These are phyloP conservation scores for Phataginus tetradactyla DNA, from an alignment of 2,797 vertebrate genomes.

Conservation along the genomic window DNA sequence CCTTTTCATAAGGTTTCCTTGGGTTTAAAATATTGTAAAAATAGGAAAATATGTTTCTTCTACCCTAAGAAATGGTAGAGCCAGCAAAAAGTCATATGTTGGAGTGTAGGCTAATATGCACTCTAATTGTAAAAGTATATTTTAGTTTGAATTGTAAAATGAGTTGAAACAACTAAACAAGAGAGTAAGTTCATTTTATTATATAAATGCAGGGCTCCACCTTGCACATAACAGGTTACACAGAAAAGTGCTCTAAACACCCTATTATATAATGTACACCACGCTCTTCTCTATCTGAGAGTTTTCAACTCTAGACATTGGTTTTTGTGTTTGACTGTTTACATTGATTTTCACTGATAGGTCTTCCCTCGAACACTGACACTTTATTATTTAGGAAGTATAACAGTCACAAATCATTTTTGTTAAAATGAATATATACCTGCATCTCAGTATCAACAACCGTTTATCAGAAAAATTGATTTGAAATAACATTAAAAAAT, in stretches of 20 bases:
- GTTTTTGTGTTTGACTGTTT: not conserved
- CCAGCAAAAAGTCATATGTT: not conserved
- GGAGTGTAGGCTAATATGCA: not conserved
- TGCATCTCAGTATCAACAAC: not conserved
- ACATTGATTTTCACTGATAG: not conserved
- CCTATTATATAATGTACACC: not conserved
- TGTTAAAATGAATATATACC: slow-evolving; percentile 25
- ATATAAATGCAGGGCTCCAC: not conserved
- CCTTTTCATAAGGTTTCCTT: not conserved
- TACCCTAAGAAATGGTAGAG: not conserved
- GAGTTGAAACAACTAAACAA: not conserved
- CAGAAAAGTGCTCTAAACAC: not conserved
- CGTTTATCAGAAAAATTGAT: not conserved
- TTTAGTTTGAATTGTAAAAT: slow-evolving; percentile 38
- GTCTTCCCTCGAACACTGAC: not conserved
- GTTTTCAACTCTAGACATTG: not conserved
- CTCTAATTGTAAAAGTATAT: slow-evolving; percentile 20
- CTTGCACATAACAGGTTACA: not conserved
- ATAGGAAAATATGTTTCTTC: not conserved
- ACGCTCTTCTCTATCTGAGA: not conserved
- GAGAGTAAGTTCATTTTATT: not conserved
- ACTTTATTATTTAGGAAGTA: not conserved
- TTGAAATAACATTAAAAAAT: slow-evolving; percentile 23
- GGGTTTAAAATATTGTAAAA: not conserved
- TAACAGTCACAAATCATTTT: not conserved